phyloP scores from a whole-genome alignment of 1,140 invertebrate species.

The Orussus abietinus region DNA sequence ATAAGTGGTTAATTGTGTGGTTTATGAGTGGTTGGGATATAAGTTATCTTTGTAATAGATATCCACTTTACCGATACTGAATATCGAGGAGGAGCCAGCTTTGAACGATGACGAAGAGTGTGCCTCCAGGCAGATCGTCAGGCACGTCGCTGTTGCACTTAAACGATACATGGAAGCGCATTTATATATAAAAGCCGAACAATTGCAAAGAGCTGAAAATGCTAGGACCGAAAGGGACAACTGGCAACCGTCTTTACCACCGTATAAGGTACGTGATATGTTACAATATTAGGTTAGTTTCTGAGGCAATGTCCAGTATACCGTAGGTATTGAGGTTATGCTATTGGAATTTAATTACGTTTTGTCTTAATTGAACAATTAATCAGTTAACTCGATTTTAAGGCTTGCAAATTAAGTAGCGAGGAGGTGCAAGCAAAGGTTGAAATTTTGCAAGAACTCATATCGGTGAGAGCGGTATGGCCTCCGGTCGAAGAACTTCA shows the following conservation, averaged over 20 bases:
- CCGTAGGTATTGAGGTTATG: too few relatives aligned
- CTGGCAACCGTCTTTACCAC: slow-evolving; percentile 51
- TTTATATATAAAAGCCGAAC: slow-evolving; percentile 78
- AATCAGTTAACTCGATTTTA: too few relatives aligned
- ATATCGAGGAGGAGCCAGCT: slow-evolving; percentile 63
- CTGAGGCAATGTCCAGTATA: too few relatives aligned
- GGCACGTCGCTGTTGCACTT: slow-evolving; percentile 87
- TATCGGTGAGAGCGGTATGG: slow-evolving; percentile 77
- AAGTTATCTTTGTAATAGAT: too few relatives aligned
- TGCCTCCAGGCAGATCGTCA: slow-evolving; percentile 87
- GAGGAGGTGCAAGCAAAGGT: slow-evolving; percentile 84
- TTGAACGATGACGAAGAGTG: slow-evolving; percentile 89
- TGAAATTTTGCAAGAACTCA: slow-evolving; percentile 72
- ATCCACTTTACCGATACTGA: slow-evolving; percentile 77
- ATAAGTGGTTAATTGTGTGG: not conserved
- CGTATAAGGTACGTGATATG: slow-evolving; percentile 63
- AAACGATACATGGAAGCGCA: slow-evolving; percentile 92
- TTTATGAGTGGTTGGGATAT: too few relatives aligned
- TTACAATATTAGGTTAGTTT: too few relatives aligned
- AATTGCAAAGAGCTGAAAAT: slow-evolving; percentile 65
- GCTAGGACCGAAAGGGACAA: slow-evolving; percentile 44
- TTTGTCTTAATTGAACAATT: slow-evolving; percentile 9
- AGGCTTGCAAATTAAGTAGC: slow-evolving; percentile 65
- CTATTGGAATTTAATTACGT: slow-evolving; percentile 4
- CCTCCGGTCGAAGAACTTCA: slow-evolving; percentile 81